Conservation (phyloP, 2,113 vertebrate genomes). For the Paedocypris sp. region DNA sequence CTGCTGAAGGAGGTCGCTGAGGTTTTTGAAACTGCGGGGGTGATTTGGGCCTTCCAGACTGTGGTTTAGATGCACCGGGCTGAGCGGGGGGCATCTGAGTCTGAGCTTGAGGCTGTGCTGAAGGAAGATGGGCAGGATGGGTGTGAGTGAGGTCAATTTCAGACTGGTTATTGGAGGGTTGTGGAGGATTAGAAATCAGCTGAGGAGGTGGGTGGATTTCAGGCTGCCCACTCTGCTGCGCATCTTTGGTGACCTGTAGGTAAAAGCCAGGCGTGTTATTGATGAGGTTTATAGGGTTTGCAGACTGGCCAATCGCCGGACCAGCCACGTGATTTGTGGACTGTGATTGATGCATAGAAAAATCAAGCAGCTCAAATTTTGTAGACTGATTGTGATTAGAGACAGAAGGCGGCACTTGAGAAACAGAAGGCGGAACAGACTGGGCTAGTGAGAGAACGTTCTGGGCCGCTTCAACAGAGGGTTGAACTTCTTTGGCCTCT, state of each 20-base stretch:
- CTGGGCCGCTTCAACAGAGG: conserved; percentile 41
- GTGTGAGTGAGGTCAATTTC: neutral
- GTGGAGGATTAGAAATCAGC: conserved; percentile 30
- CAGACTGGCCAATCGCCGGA: conserved; percentile 44
- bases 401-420: conserved; percentile 38
- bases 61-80: conserved; percentile 26
- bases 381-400: conserved; percentile 51
- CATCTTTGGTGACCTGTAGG: conserved; percentile 84
- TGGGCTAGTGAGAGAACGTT: conserved; percentile 47
- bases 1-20: conserved; percentile 60
- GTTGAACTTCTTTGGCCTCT: conserved; percentile 55
- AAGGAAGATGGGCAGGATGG: conserved; percentile 32
- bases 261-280: conserved; percentile 72
- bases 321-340: conserved; percentile 45
- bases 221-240: conserved; percentile 50
- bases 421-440: conserved; percentile 45
- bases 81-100: conserved; percentile 27
- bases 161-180: conserved; percentile 21
- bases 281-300: conserved; percentile 32
- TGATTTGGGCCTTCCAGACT: conserved; percentile 37
- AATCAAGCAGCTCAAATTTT: conserved; percentile 73
- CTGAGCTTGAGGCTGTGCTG: conserved; percentile 35
- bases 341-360: conserved; percentile 62
- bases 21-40: conserved; percentile 50
- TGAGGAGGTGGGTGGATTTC: conserved; percentile 45